These are phyloP conservation scores for Brachionus manjavacas DNA, from an alignment of 1,140 invertebrate genomes.

Conservation along the genomic window DNA sequence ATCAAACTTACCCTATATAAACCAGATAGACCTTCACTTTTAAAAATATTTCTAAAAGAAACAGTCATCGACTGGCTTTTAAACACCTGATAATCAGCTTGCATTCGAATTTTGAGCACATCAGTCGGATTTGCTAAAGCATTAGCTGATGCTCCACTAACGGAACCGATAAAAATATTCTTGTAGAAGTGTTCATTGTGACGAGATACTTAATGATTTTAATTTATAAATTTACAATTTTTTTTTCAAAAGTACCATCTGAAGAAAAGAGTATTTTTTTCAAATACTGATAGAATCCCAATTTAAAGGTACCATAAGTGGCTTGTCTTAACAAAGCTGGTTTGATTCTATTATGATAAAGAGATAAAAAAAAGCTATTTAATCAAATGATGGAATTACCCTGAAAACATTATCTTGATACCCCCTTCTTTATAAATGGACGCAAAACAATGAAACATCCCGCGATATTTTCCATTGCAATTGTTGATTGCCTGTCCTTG, in stretches of 20 bases:
- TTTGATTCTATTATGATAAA: conserved; percentile 67
- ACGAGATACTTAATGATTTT: background rate
- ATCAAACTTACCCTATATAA: conserved; percentile 52
- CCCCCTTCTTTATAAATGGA: conserved; percentile 78
- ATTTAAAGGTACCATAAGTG: conserved; percentile 92
- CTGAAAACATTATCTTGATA: conserved; percentile 71
- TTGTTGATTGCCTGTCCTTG: conserved; percentile 63
- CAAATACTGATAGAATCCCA: conserved; percentile 86
- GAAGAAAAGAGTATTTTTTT: conserved; percentile 66
- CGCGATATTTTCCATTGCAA: conserved; percentile 72
- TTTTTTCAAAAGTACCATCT: conserved; percentile 28
- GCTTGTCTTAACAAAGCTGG: conserved; percentile 84
- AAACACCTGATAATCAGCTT: conserved; percentile 58
- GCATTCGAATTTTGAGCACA: conserved; percentile 60
- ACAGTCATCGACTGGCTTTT: conserved; percentile 47
- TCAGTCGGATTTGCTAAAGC: conserved; percentile 57
- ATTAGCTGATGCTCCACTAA: conserved; percentile 53
- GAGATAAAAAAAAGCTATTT: conserved; percentile 44
- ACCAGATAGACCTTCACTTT: conserved; percentile 51
- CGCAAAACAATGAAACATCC: conserved; percentile 82
- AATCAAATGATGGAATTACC: conserved; percentile 61
- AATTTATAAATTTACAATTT: background rate
- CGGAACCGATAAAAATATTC: conserved; percentile 73
- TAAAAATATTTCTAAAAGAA: conserved; percentile 52
- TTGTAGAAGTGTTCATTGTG: conserved; percentile 67